Evolutionary conservation across 2,797 vertebrate genomes (phyloP), one percentile per base, ranked within the genome.

Genomic region (Podarcis siculus): DNA sequence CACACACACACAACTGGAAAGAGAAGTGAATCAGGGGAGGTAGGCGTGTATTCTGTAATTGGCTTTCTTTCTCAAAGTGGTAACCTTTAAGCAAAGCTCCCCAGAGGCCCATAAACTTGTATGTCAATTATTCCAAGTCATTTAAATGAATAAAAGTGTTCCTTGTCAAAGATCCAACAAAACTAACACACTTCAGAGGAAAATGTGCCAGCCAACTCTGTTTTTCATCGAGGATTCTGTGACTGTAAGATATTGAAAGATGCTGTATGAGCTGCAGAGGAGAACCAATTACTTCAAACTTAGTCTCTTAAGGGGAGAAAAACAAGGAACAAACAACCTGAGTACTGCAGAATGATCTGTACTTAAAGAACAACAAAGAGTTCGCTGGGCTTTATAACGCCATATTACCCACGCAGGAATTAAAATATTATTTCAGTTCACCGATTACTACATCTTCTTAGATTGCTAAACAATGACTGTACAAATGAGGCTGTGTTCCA

Each of bases 381-480:
- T 92, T 93, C 92, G 35, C 37, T 94, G 87, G 81, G 79, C 84
- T 67, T 87, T 67, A 76, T 93, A 91, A 61, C 88, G 87, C 82
- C 83, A 83, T 92, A 82, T 71, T 93, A 87, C 89, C 89, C 90
- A 89, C 90, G 8, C 10, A 92, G 89, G 94, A 86, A 79, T 82
- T 89, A 87, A 87, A 80, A 88, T 86, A 82, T 82, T 88, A 82
- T 91, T 95, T 92, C 92, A 90, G 66, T 90, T 94, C 92, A 95
- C 92, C 93, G 92, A 85, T 92, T 91, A 86, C 88, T 92, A 90
- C 64, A 93, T 94, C 90, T 91, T 92, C 91, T 89, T 92, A 93
- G 83, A 92, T 93, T 91, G 92, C 90, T 89, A 88, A 87, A 87
- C 61, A 71, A 90, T 71, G 45, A 84, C 83, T 92, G 88, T 78